Conservation (phyloP, 2,797 vertebrate species). For the Semotilus atromaculatus region DNA sequence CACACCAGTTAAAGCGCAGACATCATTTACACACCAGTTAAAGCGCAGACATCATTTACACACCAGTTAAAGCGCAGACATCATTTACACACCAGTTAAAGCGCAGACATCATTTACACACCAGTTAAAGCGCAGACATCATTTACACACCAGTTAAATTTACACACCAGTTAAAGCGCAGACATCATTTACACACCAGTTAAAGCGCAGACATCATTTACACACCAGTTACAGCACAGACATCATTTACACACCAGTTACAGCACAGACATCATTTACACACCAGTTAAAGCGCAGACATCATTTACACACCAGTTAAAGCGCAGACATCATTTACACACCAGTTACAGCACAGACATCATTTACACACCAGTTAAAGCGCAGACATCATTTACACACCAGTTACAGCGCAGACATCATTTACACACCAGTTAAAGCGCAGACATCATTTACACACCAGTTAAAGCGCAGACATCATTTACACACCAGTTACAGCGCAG, state of each 20-base stretch:
- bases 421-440: no score
- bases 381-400: no score
- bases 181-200: neutral
- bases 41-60: neutral
- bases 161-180: neutral
- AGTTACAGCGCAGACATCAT: neutral
- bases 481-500: neutral
- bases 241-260: no score
- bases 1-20: neutral
- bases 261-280: conserved; percentile 1
- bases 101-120: no score
- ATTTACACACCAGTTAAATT: no score
- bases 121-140: conserved; percentile 26
- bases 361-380: no score
- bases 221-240: neutral
- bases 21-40: no score
- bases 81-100: neutral
- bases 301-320: neutral
- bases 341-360: conserved; percentile 27
- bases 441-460: neutral
- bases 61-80: no score
- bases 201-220: no score
- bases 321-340: no score
- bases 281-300: no score
- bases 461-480: no score